phyloP scores from a whole-genome alignment of 2,113 vertebrate species.

The Mus musculus region DNA sequence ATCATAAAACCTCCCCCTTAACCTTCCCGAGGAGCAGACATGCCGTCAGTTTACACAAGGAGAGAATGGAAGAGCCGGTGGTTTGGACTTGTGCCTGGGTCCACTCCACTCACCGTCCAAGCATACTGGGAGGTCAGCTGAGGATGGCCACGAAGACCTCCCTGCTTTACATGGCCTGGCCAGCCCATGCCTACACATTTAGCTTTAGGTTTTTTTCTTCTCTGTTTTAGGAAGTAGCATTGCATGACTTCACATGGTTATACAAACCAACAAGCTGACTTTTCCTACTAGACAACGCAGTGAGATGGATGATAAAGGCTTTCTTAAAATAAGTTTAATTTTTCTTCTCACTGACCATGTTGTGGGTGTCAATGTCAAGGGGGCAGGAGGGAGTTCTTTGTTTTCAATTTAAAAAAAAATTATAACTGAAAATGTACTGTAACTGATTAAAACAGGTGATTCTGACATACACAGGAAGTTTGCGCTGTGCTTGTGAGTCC shows the following conservation, averaged over 20 bases:
- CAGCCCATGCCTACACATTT: background rate
- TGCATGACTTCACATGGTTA: too few relatives aligned
- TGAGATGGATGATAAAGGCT: too few relatives aligned
- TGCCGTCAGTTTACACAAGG: background rate
- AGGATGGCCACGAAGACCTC: background rate
- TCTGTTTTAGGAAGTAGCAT: background rate
- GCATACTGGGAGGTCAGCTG: fast-evolving
- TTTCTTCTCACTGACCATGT: background rate
- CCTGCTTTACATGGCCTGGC: background rate
- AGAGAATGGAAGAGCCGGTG: background rate
- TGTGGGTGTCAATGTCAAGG: background rate
- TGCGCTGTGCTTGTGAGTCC: background rate
- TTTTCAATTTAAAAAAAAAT: background rate
- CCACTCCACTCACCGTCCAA: background rate
- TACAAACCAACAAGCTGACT: background rate
- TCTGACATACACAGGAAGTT: background rate
- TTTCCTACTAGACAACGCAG: background rate
- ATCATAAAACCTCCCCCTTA: background rate
- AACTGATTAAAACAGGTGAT: background rate
- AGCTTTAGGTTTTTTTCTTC: background rate
- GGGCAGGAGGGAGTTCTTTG: background rate
- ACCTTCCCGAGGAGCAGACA: background rate
- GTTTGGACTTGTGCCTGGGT: background rate
- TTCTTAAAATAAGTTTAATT: background rate
- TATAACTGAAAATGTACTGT: too few relatives aligned